Percentiles rank a stretch among this genome's conserved stretches.
phyloP scores from a whole-genome alignment of 1,140 invertebrate species.

The Vollenhovia emeryi region DNA sequence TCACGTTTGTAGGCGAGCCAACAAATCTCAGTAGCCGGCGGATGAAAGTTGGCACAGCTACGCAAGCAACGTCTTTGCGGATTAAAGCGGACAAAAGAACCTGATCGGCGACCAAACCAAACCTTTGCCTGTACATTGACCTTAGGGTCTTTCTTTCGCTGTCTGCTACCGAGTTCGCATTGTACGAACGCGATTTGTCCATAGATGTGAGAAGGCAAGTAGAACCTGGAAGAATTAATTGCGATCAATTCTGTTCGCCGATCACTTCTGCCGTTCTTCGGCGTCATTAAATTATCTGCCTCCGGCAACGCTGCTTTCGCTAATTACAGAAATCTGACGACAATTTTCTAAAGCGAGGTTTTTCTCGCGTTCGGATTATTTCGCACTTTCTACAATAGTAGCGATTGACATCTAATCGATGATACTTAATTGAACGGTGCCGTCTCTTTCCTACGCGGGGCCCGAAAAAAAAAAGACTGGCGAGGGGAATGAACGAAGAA shows the following conservation, averaged over 20 bases:
- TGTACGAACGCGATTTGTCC: slow-evolving; percentile 22
- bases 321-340: background rate
- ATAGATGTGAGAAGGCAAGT: background rate
- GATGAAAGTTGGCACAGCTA: slow-evolving; percentile 76
- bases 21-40: slow-evolving; percentile 3
- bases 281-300: background rate
- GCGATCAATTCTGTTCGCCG: background rate
- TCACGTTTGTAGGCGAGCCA: slow-evolving; percentile 2
- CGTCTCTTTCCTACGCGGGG: slow-evolving; percentile 30
- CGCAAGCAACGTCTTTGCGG: slow-evolving; percentile 69
- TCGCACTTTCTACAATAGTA: background rate
- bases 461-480: background rate
- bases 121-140: slow-evolving; percentile 38
- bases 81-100: slow-evolving; percentile 62
- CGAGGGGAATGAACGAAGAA: slow-evolving; percentile 27
- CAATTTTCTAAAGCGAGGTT: background rate
- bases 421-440: background rate
- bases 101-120: slow-evolving; percentile 46
- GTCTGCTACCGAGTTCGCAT: slow-evolving; percentile 14
- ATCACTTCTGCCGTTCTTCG: background rate
- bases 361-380: background rate
- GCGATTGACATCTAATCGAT: background rate
- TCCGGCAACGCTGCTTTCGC: background rate
- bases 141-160: slow-evolving; percentile 11
- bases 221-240: background rate